phyloP scores from a whole-genome alignment of 2,113 vertebrate species.

The Macquaria australasica region DNA sequence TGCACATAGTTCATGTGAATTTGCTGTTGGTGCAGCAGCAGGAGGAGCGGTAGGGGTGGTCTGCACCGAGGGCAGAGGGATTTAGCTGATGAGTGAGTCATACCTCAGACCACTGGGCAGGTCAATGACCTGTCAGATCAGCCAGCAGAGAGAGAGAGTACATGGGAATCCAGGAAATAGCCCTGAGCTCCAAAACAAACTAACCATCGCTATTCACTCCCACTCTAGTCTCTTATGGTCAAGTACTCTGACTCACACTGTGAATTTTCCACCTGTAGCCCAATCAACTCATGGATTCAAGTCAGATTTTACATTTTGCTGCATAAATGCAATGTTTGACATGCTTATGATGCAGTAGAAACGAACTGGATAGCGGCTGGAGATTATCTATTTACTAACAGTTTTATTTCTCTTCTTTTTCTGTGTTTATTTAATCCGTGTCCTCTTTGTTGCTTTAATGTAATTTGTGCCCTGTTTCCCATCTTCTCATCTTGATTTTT shows the following conservation, averaged over 20 bases:
- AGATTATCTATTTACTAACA: background rate
- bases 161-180: conserved; percentile 64
- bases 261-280: conserved; percentile 59
- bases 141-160: conserved; percentile 9
- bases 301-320: conserved; percentile 23
- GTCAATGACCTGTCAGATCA: conserved; percentile 68
- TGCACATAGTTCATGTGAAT: background rate
- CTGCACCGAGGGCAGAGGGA: conserved; percentile 10
- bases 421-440: background rate
- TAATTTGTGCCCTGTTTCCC: background rate
- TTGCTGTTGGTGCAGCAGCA: conserved; percentile 12
- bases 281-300: conserved; percentile 20
- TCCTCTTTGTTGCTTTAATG: background rate
- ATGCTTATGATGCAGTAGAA: background rate
- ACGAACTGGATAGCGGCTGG: conserved; percentile 10
- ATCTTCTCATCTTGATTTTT: conserved; percentile 11
- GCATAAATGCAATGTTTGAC: background rate
- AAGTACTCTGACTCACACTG: conserved; percentile 61
- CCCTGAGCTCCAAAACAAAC: conserved; percentile 59
- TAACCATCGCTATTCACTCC: conserved; percentile 51
- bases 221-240: conserved; percentile 47
- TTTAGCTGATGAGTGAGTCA: conserved; percentile 69
- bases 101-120: conserved; percentile 58
- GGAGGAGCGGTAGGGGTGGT: conserved; percentile 16
- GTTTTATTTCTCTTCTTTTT: background rate